Evolutionary conservation across 1,140 invertebrate species (phyloP).

Genomic region (Sycophaga agraensis): DNA sequence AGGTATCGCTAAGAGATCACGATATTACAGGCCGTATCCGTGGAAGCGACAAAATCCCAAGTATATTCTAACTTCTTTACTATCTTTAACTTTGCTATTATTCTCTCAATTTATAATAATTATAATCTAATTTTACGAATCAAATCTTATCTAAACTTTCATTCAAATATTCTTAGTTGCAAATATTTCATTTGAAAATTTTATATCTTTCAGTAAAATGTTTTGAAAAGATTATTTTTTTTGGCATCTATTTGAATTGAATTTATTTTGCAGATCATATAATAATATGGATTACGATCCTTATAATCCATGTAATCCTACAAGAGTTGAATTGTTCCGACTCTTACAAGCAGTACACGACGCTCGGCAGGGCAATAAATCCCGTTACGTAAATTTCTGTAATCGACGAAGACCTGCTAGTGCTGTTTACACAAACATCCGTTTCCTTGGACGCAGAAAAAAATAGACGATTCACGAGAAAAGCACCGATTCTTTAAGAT

Average conservation of each 20-base stretch:
- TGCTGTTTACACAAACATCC: constrained; percentile 64
- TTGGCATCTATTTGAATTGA: not conserved
- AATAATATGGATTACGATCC: constrained; percentile 59
- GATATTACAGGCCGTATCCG: constrained; percentile 64
- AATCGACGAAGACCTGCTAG: constrained; percentile 62
- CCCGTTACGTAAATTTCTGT: constrained; percentile 63
- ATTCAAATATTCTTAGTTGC: no score
- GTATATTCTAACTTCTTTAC: not conserved
- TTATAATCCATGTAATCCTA: constrained; percentile 60
- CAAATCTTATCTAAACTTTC: no score
- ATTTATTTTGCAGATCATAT: constrained; percentile 28
- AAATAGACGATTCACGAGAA: not conserved
- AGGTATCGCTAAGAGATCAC: constrained; percentile 54
- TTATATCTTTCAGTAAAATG: not conserved
- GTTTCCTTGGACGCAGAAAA: constrained; percentile 57
- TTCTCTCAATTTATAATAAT: no score
- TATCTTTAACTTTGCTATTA: not conserved
- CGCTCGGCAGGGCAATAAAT: constrained; percentile 58
- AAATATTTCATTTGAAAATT: no score
- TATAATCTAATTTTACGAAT: no score
- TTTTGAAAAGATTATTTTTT: not conserved
- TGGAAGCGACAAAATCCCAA: constrained; percentile 62
- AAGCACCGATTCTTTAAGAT: not conserved
- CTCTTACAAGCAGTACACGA: constrained; percentile 63
- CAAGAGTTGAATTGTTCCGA: constrained; percentile 63